Evolutionary conservation across 1,140 invertebrate species (phyloP).

Genomic region (Drosophila orena): DNA sequence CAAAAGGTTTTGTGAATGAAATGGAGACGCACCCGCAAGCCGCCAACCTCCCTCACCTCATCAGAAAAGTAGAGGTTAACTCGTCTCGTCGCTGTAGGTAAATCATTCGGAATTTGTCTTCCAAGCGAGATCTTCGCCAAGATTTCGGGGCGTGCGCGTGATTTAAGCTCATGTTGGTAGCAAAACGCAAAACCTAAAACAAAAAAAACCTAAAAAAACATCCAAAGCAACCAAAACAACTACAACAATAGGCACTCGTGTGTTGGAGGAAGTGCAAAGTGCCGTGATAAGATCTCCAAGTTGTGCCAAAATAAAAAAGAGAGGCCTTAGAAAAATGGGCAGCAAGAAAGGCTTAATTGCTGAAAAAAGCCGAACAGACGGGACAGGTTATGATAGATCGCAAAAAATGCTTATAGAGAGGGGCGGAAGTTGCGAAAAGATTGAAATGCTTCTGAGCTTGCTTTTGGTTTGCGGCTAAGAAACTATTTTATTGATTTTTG

Average conservation of each 20-base stretch:
- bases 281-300: conserved; percentile 50
- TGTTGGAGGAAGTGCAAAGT: conserved; percentile 64
- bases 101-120: conserved; percentile 65
- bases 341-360: conserved; percentile 51
- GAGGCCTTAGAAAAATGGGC: conserved; percentile 38
- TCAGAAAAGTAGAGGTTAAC: conserved; percentile 16
- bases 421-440: conserved; percentile 25
- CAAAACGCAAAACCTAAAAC: conserved; percentile 7
- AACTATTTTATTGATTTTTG: conserved; percentile 13
- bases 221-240: conserved; percentile 18
- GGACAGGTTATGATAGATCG: conserved; percentile 48
- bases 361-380: conserved; percentile 7
- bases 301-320: conserved; percentile 41
- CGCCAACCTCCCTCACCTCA: conserved; percentile 21
- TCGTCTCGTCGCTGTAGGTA: conserved; percentile 56
- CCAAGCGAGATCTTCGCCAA: conserved; percentile 51
- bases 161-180: conserved; percentile 64
- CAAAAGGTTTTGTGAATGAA: conserved; percentile 58
- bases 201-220: conserved; percentile 11
- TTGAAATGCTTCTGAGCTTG: conserved; percentile 7
- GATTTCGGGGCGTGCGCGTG: conserved; percentile 63
- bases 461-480: conserved; percentile 4
- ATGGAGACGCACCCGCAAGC: conserved; percentile 35
- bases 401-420: conserved; percentile 17
- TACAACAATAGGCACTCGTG: conserved; percentile 32